Conservation (phyloP, 2,797 vertebrate genomes). For the Botia almorhae region DNA sequence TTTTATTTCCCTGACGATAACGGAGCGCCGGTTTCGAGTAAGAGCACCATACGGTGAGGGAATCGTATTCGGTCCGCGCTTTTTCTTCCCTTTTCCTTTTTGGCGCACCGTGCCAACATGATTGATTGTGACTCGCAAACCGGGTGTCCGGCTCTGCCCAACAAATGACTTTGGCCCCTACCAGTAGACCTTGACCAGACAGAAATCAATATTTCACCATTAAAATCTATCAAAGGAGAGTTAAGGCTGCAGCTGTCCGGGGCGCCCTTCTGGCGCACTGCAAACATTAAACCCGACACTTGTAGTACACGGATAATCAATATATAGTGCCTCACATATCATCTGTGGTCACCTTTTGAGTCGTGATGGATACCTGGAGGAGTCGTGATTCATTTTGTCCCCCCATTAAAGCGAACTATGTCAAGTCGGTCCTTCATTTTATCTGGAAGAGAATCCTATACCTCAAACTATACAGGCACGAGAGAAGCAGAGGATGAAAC, state of each 20-base stretch:
- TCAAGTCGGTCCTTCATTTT: constrained; percentile 89
- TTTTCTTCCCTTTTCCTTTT: constrained; percentile 65
- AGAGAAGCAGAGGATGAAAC: constrained; percentile 57
- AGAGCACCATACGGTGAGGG: constrained; percentile 38
- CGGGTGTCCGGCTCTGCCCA: constrained; percentile 89
- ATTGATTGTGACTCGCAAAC: constrained; percentile 86
- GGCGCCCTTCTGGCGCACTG: constrained; percentile 85
- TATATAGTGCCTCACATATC: constrained; percentile 95
- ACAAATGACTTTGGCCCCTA: constrained; percentile 93
- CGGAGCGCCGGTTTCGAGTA: constrained; percentile 21
- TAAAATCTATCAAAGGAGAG: constrained; percentile 95
- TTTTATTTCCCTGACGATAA: constrained; percentile 63
- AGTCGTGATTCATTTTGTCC: constrained; percentile 94
- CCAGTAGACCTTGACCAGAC: constrained; percentile 92
- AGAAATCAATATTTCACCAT: constrained; percentile 98
- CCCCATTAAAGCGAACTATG: constrained; percentile 93
- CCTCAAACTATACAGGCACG: constrained; percentile 78
- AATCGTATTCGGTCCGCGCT: constrained; percentile 78
- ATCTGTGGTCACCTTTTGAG: constrained; percentile 90
- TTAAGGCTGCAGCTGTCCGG: constrained; percentile 87
- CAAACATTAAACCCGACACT: constrained; percentile 94
- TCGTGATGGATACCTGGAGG: constrained; percentile 90
- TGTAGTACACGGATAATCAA: constrained; percentile 95
- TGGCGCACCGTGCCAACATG: constrained; percentile 85
- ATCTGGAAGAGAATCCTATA: constrained; percentile 88